phyloP scores from a whole-genome alignment of 92 coral and sea anemone genomes.

The Umimayanthus kanabou region DNA sequence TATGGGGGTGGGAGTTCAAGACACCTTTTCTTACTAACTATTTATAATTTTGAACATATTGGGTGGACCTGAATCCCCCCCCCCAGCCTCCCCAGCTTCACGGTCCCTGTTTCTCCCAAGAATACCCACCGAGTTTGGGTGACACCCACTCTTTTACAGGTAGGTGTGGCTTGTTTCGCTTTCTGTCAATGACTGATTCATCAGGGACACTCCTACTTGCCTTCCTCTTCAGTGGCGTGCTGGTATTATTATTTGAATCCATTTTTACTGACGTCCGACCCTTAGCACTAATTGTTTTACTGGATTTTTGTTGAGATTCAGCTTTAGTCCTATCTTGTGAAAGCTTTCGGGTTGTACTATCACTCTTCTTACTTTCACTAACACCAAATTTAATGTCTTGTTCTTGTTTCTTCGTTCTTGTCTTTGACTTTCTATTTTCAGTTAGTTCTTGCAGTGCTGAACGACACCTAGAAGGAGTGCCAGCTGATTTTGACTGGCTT shows the following conservation, averaged over 20 bases:
- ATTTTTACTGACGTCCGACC: slow-evolving; percentile 28
- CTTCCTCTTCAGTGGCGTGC: slow-evolving; percentile 69
- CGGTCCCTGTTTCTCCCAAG: no score
- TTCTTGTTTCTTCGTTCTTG: not conserved
- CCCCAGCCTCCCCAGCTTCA: no score
- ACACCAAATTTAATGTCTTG: not conserved
- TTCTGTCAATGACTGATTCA: slow-evolving; percentile 59
- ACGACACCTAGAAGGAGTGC: not conserved
- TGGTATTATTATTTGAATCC: slow-evolving; percentile 14
- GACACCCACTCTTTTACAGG: slow-evolving; percentile 20
- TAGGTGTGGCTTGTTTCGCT: slow-evolving; percentile 56
- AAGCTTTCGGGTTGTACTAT: not conserved
- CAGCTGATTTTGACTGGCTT: not conserved
- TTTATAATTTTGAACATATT: no score
- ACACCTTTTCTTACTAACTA: no score
- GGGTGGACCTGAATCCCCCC: no score
- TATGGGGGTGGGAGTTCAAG: no score
- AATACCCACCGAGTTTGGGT: slow-evolving; percentile 25
- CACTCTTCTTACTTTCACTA: not conserved
- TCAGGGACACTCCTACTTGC: slow-evolving; percentile 93
- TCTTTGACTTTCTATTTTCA: not conserved
- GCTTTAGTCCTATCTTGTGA: not conserved
- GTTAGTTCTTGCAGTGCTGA: not conserved
- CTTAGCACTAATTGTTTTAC: not conserved
- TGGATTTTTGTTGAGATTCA: slow-evolving; percentile 4